Base-by-base conservation (phyloP, 2,113 vertebrate species). In the Aramus guarauna region DNA sequence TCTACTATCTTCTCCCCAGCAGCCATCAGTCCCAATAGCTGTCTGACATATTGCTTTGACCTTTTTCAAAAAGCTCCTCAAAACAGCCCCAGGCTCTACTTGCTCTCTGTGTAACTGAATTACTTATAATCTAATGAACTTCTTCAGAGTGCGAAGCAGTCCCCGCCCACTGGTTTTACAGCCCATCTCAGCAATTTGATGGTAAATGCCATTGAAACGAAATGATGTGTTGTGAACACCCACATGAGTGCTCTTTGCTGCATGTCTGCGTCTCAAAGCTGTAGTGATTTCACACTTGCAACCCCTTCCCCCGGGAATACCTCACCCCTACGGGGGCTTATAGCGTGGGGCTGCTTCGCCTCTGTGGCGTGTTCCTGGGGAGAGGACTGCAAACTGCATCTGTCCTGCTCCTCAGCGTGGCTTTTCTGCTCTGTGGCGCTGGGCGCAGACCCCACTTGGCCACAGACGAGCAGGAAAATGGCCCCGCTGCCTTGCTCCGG, bases 81-180 rank as follows among this genome's bases (percentile, higher is more conserved):
- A 82, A 97, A 88, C 56, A 96, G 95, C 91, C 87, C 71, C 66
- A 50, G 89, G 84, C 90, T 94, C 64, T 78, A 55, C 91, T 92
- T 94, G 95, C 94, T 95, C 39, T 67, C 83, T 50, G 29, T 53
- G 69, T 87, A 95, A 96, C 79, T 39, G 60, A 91, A 97, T 97
- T 96, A 90, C 69, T 92, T 89, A 60, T 94, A 95, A 96, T 94
- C 92, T 97, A 94, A 97, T 97, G 94, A 97, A 97, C 92, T 95
- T 94, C 80, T 90, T 75, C 39, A 39, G 90, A 56, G 92, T 89
- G 91, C 94, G 92, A 87, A 95, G 77, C 74, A 50, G 71, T 94
- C 92, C 91, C 95, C 89, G 3, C 94, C 96, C 95, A 92, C 96
- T 63, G 84, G 74, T 85, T 96, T 96, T 96, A 58, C 77, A 96